Evolutionary conservation across 2,113 vertebrate species (phyloP).

Genomic region (Pelodiscus sinensis): DNA sequence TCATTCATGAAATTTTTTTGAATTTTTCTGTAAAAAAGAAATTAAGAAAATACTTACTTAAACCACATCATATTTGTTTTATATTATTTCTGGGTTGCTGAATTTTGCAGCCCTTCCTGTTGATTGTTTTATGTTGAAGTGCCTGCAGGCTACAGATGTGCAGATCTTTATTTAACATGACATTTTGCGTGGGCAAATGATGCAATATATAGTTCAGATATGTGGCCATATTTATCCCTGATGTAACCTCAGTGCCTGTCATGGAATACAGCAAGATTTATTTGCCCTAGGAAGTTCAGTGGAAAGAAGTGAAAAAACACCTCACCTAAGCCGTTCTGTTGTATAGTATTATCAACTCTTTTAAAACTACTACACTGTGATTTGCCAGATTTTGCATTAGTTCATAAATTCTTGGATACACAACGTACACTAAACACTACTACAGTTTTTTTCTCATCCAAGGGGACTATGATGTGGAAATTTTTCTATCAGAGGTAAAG

Average conservation of each 20-base stretch:
- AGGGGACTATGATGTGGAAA: neutral
- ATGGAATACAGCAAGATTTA: neutral
- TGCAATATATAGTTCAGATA: neutral
- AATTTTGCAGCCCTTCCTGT: neutral
- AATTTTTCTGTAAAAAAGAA: neutral
- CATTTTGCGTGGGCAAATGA: neutral
- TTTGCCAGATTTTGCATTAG: neutral
- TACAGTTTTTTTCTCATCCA: neutral
- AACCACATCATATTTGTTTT: neutral
- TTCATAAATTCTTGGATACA: neutral
- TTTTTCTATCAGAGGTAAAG: neutral
- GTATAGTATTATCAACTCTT: neutral
- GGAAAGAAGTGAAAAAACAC: neutral
- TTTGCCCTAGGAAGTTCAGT: neutral
- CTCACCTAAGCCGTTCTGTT: accelerated
- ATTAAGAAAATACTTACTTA: neutral
- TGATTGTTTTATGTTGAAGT: neutral
- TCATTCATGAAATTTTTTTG: accelerated
- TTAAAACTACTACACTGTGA: neutral
- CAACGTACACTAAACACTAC: neutral
- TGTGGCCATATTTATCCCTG: neutral
- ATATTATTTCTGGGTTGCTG: neutral
- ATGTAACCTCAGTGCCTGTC: neutral
- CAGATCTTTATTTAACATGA: neutral
- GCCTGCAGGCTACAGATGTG: neutral